Percentiles rank a stretch among this genome's conserved stretches.
Conservation (phyloP, 2,888 invertebrate species). For the Athetis lepigone region DNA sequence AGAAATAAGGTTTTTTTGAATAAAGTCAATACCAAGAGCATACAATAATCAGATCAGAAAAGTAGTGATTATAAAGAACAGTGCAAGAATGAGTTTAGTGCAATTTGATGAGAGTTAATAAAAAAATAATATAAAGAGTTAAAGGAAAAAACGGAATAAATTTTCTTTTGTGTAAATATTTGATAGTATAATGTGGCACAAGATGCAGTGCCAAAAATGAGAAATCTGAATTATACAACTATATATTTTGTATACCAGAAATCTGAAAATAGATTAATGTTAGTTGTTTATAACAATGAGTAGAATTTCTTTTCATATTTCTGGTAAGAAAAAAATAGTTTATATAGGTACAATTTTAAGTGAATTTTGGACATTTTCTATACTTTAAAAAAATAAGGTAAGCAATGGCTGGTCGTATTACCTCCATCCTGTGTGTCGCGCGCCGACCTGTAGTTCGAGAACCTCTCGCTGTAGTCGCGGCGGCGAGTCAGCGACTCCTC, state of each 20-base stretch:
- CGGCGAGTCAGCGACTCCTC: conserved; percentile 95
- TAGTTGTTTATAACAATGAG: no score
- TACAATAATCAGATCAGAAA: conserved; percentile 51
- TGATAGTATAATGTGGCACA: no score
- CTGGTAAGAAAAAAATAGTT: no score
- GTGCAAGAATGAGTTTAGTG: conserved; percentile 35
- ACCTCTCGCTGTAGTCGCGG: conserved; percentile 93
- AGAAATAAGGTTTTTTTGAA: conserved; percentile 2
- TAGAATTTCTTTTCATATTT: no score
- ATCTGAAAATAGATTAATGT: no score
- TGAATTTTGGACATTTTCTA: no score
- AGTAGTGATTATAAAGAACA: conserved; percentile 20
- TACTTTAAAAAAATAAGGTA: neutral
- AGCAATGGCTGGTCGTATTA: conserved; percentile 82
- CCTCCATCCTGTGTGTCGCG: conserved; percentile 88
- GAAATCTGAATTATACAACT: neutral
- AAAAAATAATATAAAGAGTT: neutral
- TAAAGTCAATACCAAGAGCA: conserved; percentile 39
- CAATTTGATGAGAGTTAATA: conserved; percentile 24
- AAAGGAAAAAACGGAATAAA: neutral
- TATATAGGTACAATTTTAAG: no score
- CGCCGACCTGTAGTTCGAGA: conserved; percentile 85
- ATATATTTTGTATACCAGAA: no score
- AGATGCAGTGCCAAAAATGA: neutral
- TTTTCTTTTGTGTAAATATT: neutral